Evolutionary conservation across 2,113 vertebrate genomes (phyloP).

Genomic region (Etheostoma cragini): DNA sequence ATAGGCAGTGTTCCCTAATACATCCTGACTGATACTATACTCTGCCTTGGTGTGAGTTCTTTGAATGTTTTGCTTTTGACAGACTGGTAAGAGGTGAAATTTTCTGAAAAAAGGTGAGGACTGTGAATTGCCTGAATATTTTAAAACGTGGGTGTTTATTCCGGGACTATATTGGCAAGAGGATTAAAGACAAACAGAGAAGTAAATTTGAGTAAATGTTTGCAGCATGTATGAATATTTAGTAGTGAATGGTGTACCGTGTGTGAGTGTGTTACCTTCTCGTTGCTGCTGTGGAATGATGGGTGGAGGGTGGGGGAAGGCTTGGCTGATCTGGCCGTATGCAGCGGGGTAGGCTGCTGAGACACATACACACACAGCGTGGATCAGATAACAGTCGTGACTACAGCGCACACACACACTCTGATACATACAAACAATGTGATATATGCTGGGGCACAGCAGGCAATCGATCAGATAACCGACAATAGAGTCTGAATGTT

Average conservation of each 20-base stretch:
- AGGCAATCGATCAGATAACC: conserved; percentile 75
- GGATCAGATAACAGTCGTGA: conserved; percentile 77
- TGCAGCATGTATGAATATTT: conserved; percentile 43
- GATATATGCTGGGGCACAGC: conserved; percentile 73
- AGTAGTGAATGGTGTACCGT: conserved; percentile 9
- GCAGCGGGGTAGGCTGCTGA: conserved; percentile 99
- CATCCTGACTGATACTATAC: not conserved
- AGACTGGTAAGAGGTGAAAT: conserved; percentile 10
- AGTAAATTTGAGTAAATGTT: conserved; percentile 36
- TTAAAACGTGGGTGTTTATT: conserved; percentile 32
- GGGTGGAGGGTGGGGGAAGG: conserved; percentile 97
- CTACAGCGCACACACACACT: conserved; percentile 27
- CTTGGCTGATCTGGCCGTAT: conserved; percentile 99
- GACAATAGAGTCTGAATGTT: conserved; percentile 69
- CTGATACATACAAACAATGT: conserved; percentile 66
- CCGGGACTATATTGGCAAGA: conserved; percentile 3
- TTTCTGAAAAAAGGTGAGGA: conserved; percentile 9
- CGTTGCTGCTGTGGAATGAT: conserved; percentile 99
- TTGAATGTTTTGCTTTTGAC: conserved; percentile 15
- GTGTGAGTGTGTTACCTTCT: conserved; percentile 89
- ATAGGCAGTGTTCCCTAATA: not conserved
- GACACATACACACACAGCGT: conserved; percentile 86
- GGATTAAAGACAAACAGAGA: conserved; percentile 22
- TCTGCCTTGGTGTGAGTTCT: not conserved
- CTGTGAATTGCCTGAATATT: conserved; percentile 4